These are phyloP conservation scores for Pelecanoides urinatrix DNA, from an alignment of 2,113 vertebrate species.

Conservation along the genomic window DNA sequence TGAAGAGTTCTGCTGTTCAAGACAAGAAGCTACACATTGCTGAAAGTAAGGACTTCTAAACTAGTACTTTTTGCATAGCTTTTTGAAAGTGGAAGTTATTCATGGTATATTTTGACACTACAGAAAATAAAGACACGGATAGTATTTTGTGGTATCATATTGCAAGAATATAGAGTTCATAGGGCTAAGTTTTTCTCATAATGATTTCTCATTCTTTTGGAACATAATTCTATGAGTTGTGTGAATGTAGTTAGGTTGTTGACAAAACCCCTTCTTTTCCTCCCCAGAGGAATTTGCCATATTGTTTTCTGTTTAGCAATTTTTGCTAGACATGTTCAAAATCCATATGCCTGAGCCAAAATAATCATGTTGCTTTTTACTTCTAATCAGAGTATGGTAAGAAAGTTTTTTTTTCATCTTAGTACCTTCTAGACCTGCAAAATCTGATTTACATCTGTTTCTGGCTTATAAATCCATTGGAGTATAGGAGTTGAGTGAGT, in stretches of 20 bases:
- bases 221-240: neutral
- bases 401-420: neutral
- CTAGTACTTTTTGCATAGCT: neutral
- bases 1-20: slow-evolving; percentile 75
- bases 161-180: neutral
- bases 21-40: slow-evolving; percentile 76
- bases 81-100: neutral
- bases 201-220: neutral
- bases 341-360: neutral
- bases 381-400: neutral
- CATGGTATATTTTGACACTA: neutral
- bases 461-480: neutral
- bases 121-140: neutral
- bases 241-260: neutral
- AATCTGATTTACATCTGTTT: neutral
- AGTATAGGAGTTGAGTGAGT: neutral
- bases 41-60: slow-evolving; percentile 77
- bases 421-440: neutral
- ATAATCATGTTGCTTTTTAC: neutral
- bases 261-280: neutral
- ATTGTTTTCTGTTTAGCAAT: neutral
- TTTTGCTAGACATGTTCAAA: neutral
- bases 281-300: neutral
- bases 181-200: neutral
- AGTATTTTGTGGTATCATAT: neutral